Percentiles rank a stretch among this genome's conserved stretches.
Conservation (phyloP, 1,140 invertebrate genomes). For the Macrosteles quadrilineatus region DNA sequence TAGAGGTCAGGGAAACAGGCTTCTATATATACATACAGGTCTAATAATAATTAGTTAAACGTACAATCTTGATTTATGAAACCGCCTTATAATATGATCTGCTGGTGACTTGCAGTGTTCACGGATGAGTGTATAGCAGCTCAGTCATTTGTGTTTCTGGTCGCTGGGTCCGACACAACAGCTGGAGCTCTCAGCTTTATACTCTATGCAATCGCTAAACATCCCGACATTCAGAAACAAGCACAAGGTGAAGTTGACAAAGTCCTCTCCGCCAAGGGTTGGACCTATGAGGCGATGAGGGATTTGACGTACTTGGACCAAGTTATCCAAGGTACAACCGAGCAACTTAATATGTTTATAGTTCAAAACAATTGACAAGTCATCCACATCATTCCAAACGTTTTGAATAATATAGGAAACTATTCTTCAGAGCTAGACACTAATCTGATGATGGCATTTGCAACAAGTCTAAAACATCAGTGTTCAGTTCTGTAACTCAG, state of each 20-base stretch:
- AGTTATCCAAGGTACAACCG: slow-evolving; percentile 60
- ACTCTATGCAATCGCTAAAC: slow-evolving; percentile 53
- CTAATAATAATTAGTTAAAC: not conserved
- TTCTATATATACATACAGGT: not conserved
- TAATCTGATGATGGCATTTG: too few species aligned
- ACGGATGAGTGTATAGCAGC: slow-evolving; percentile 39
- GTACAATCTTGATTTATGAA: not conserved
- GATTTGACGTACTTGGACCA: slow-evolving; percentile 44
- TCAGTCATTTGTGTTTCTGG: slow-evolving; percentile 52
- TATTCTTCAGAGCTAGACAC: not conserved
- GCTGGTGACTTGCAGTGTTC: slow-evolving; percentile 4
- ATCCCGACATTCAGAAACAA: slow-evolving; percentile 59
- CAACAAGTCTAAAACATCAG: not conserved
- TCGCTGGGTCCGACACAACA: slow-evolving; percentile 62
- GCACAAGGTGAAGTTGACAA: slow-evolving; percentile 58
- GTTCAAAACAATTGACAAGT: too few species aligned
- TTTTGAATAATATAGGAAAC: not conserved
- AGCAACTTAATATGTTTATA: too few species aligned
- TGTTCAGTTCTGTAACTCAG: not conserved
- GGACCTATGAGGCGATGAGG: slow-evolving; percentile 41
- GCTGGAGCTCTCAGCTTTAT: slow-evolving; percentile 53
- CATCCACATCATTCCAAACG: not conserved
- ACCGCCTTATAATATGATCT: not conserved
- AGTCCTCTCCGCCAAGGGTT: slow-evolving; percentile 48
- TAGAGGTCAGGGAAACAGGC: not conserved